phyloP scores from a whole-genome alignment of 2,888 invertebrate genomes.

The Dasypolia templi region DNA sequence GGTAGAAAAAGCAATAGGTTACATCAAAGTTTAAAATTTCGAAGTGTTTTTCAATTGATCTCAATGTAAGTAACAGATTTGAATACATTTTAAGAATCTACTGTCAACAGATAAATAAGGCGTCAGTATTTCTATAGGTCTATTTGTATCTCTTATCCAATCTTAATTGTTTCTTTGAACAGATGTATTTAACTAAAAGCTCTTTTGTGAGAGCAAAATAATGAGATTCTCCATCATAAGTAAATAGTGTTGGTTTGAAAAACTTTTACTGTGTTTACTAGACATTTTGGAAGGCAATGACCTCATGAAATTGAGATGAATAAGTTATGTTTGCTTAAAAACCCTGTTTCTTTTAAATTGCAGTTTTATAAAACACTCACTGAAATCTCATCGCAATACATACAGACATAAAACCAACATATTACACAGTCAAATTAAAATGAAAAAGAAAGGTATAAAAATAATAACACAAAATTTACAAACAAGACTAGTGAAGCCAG shows the following conservation, averaged over 20 bases:
- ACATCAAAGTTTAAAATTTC: background rate
- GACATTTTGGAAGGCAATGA: constrained; percentile 8
- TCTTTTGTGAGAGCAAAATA: constrained; percentile 24
- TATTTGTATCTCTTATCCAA: background rate
- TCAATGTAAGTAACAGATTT: background rate
- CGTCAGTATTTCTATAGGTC: background rate
- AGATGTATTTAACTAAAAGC: constrained; percentile 15
- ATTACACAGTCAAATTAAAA: background rate
- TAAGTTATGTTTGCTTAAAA: constrained; percentile 21
- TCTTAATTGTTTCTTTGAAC: background rate
- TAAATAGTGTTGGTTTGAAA: constrained; percentile 33
- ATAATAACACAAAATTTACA: background rate
- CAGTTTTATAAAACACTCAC: too few relatives aligned
- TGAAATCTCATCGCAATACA: background rate
- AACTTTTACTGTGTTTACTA: constrained; percentile 20
- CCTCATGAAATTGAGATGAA: constrained; percentile 21
- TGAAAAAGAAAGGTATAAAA: background rate
- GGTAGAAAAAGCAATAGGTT: too few relatives aligned
- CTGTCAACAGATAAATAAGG: background rate
- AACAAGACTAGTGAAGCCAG: background rate
- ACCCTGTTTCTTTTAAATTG: background rate
- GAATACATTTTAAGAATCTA: background rate
- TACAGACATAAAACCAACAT: background rate
- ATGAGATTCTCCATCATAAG: constrained; percentile 1
- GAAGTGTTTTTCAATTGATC: too few relatives aligned